Base-by-base conservation (phyloP, 2,113 vertebrate genomes). In the Cygnus buccinator region DNA sequence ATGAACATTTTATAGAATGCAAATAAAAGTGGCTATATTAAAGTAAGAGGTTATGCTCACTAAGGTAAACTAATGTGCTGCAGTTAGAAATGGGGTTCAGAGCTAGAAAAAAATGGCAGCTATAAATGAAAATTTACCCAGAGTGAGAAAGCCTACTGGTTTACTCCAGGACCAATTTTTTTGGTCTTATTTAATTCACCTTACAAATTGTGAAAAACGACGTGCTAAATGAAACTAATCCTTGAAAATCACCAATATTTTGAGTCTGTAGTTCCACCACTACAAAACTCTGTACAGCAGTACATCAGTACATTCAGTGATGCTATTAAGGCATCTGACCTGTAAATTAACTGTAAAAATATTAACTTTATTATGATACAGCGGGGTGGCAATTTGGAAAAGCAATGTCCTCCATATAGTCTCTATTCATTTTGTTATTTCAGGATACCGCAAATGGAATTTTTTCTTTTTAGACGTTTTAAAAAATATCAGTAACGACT, bases 291-390 rank as follows among this genome's bases (percentile, higher is more conserved):
- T 39, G 28, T 44, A 37, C 16, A 37, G 46, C 7, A 39, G 43
- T 4, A 39, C 1, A 1, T 58, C 37, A 67, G 43, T 46, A 78
- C 73, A 84, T 55, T 73, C 68, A 57, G 25, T 61, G 55, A 28
- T 39, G 19, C 50, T 44, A 6, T 39, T 52, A 16, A 66, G 50
- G 19, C 41, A 43, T 2, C 29, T 37, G 41, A 78, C 74, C 13
- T 88, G 33, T 78, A 58, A 87, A 81, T 41, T 39, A 72, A 54
- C 43, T 89, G 63, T 54, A 58, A 59, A 57, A 73, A 55, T 78
- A 65, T 25, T 76, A 76, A 59, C 9, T 72, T 29, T 37, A 58
- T 73, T 66, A 48, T 58, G 61, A 13, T 67, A 31, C 6, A 63
- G 80, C 2, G 1, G 70, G 59, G 26, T 81, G 63, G 17, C 39